Evolutionary conservation across 2,888 invertebrate genomes (phyloP).

Genomic region (Willowsia nigromaculata): DNA sequence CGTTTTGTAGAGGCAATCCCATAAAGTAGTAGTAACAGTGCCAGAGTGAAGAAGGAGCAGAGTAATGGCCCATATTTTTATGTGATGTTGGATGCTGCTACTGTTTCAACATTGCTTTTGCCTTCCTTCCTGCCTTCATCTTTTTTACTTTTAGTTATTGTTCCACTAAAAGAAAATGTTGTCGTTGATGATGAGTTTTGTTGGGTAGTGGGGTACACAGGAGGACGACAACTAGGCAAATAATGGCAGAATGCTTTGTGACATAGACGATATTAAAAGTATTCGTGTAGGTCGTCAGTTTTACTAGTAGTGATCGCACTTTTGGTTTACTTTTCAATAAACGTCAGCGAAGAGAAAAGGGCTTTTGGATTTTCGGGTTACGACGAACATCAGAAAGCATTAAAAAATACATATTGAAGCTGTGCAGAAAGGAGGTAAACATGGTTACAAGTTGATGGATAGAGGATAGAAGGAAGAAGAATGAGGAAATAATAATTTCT

Average conservation of each 20-base stretch:
- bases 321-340: slow-evolving; percentile 32
- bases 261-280: slow-evolving; percentile 34
- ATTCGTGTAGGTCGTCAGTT: slow-evolving; percentile 8
- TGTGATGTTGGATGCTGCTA: slow-evolving; percentile 32
- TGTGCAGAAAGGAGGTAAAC: background rate
- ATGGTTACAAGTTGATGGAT: background rate
- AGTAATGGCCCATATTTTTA: slow-evolving; percentile 50
- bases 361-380: slow-evolving; percentile 24
- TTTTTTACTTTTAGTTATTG: slow-evolving; percentile 26
- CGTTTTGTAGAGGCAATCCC: background rate
- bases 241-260: background rate
- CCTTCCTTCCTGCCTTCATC: background rate
- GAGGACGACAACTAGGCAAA: background rate
- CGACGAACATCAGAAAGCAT: slow-evolving; percentile 15
- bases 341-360: background rate
- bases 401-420: slow-evolving; percentile 31
- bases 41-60: slow-evolving; percentile 11
- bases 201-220: background rate
- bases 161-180: slow-evolving; percentile 29
- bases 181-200: slow-evolving; percentile 33
- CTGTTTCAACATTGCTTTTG: background rate
- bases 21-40: slow-evolving; percentile 20
- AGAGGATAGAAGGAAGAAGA: background rate
- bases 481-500: slow-evolving; percentile 40
- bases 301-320: background rate